These are phyloP conservation scores for Sarcophaga variegata DNA, from an alignment of 2,888 invertebrate species.

Conservation along the genomic window DNA sequence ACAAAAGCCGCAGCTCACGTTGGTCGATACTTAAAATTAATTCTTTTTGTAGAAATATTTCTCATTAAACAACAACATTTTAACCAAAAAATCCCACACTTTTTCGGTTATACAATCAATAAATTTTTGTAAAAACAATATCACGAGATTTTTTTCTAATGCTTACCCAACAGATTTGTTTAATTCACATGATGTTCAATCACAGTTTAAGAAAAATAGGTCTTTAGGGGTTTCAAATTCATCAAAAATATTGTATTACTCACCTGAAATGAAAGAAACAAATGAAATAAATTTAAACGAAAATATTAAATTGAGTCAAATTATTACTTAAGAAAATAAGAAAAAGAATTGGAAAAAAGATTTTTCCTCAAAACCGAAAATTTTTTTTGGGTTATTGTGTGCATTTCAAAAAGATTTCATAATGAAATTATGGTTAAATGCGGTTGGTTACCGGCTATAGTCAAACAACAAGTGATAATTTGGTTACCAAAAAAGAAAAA, in stretches of 20 bases:
- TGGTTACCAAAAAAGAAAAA: conserved; percentile 13
- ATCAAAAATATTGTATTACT: conserved; percentile 42
- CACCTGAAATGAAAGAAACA: conserved; percentile 58
- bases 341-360: neutral
- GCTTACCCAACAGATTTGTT: neutral
- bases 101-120: too few relatives aligned
- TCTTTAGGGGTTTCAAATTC: conserved; percentile 42
- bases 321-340: neutral
- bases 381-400: too few relatives aligned
- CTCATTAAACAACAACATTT: too few relatives aligned
- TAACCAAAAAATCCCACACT: too few relatives aligned
- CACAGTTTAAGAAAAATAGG: neutral
- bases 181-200: too few relatives aligned
- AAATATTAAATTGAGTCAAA: conserved; percentile 35
- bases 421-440: neutral
- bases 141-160: neutral
- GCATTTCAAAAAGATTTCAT: neutral
- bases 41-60: too few relatives aligned
- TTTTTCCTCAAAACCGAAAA: neutral
- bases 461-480: conserved; percentile 61
- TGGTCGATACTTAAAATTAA: too few relatives aligned
- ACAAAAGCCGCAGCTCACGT: too few relatives aligned
- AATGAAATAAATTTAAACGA: neutral
- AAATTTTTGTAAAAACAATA: too few relatives aligned
- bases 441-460: neutral